These are phyloP conservation scores for Trachelus stipa DNA, from an alignment of 2,888 invertebrate species.

Conservation along the genomic window DNA sequence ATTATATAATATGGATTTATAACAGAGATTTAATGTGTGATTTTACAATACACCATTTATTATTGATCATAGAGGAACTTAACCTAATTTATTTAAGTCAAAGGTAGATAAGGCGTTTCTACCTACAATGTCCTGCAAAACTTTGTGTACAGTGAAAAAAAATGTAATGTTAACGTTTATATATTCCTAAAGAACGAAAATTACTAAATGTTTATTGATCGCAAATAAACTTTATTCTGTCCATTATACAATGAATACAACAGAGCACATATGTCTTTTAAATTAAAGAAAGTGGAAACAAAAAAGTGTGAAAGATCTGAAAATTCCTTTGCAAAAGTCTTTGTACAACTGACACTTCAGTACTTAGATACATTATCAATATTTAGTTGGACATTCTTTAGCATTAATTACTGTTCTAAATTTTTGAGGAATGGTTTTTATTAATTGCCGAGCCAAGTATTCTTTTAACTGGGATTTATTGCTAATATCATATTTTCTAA, in stretches of 20 bases:
- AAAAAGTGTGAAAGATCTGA: too few relatives aligned
- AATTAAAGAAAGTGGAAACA: too few relatives aligned
- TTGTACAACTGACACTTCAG: too few relatives aligned
- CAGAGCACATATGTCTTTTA: too few relatives aligned
- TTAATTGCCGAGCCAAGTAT: slow-evolving; percentile 9
- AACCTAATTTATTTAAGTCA: background rate
- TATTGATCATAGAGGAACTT: background rate
- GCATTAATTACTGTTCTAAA: slow-evolving; percentile 10
- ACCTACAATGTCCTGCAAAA: background rate
- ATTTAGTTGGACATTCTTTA: slow-evolving; percentile 7
- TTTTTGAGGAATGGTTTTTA: slow-evolving; percentile 14
- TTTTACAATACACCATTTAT: background rate
- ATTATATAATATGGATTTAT: background rate
- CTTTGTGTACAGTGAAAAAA: too few relatives aligned
- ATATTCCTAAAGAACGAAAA: too few relatives aligned
- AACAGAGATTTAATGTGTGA: background rate
- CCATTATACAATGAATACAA: too few relatives aligned
- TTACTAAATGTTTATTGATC: too few relatives aligned
- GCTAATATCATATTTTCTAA: slow-evolving; percentile 2
- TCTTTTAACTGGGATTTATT: slow-evolving; percentile 8
- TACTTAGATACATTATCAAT: background rate
- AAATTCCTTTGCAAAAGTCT: too few relatives aligned
- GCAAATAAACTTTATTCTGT: too few relatives aligned
- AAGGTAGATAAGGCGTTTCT: background rate
- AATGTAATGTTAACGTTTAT: too few relatives aligned